Conservation (phyloP, 2,113 vertebrate genomes). For the Gymnorhina tibicen region DNA sequence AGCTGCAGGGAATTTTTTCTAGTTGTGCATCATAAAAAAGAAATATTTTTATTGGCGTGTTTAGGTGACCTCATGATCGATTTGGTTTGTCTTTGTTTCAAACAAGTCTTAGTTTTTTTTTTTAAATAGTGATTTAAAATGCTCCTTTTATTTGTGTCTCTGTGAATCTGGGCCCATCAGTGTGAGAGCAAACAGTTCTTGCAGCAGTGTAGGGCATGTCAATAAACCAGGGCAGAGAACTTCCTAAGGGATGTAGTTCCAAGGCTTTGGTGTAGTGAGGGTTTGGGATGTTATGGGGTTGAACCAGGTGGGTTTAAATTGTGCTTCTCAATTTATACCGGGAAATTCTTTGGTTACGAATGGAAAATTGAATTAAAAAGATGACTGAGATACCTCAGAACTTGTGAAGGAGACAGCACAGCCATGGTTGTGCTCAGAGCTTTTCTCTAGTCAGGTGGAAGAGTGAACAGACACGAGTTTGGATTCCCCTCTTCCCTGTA, state of each 20-base stretch:
- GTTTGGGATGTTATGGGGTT: background rate
- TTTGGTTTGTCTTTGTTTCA: background rate
- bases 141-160: background rate
- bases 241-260: background rate
- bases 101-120: background rate
- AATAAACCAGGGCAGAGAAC: background rate
- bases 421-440: background rate
- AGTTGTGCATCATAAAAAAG: fast-evolving
- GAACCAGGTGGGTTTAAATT: background rate
- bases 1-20: background rate
- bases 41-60: background rate
- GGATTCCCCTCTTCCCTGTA: background rate
- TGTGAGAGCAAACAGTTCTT: background rate
- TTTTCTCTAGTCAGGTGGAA: background rate
- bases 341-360: background rate
- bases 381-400: background rate
- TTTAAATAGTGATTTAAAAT: background rate
- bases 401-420: background rate
- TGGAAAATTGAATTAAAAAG: background rate
- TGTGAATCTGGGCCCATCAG: background rate
- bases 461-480: background rate
- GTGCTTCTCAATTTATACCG: background rate
- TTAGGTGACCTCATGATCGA: background rate
- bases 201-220: fast-evolving
- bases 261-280: background rate